Evolutionary conservation across 2,888 invertebrate species (phyloP).

Genomic region (Candidula unifasciata): DNA sequence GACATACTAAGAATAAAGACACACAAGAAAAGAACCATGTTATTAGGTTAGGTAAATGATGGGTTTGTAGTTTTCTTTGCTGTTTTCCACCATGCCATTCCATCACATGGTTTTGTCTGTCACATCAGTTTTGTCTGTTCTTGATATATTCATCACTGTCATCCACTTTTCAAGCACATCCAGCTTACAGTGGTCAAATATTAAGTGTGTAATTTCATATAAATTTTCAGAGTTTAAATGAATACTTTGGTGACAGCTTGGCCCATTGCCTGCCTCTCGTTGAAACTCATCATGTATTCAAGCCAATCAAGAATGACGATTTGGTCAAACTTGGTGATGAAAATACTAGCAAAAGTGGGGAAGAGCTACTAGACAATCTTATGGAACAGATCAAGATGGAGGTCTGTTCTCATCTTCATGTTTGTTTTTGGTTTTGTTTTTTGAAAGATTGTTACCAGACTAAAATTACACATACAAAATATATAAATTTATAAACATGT

Average conservation of each 20-base stretch:
- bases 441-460: too few species aligned
- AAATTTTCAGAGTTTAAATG: constrained; percentile 69
- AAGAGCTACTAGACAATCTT: constrained; percentile 73
- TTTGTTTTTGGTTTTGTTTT: too few species aligned
- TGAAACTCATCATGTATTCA: constrained; percentile 62
- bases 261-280: constrained; percentile 68
- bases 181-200: background rate
- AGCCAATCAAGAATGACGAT: constrained; percentile 59
- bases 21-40: too few species aligned
- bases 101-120: background rate
- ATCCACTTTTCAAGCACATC: background rate
- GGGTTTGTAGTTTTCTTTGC: too few species aligned
- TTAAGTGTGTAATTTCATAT: background rate
- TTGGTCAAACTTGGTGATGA: constrained; percentile 65
- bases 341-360: constrained; percentile 70
- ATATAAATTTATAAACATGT: too few species aligned
- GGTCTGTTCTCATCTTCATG: constrained; percentile 50
- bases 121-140: background rate
- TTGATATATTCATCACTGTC: too few species aligned
- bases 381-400: constrained; percentile 68
- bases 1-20: too few species aligned
- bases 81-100: too few species aligned
- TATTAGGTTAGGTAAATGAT: too few species aligned
- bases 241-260: constrained; percentile 76
- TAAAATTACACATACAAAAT: too few species aligned